phyloP scores from a whole-genome alignment of 2,888 invertebrate genomes.

The Trachelus tabidus region DNA sequence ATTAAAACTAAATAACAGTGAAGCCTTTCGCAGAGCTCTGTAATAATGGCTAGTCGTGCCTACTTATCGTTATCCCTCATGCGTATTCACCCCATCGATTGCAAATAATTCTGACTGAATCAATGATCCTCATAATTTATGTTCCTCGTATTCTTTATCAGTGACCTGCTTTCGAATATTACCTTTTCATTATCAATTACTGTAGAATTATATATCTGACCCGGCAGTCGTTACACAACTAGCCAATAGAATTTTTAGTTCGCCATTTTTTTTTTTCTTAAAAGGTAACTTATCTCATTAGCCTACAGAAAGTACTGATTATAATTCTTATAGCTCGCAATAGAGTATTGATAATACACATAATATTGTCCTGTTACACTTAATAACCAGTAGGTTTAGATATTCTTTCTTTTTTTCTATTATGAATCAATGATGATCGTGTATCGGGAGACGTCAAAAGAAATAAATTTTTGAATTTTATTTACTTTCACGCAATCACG shows the following conservation, averaged over 20 bases:
- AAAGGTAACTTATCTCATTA: slow-evolving; percentile 21
- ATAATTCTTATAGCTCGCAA: slow-evolving; percentile 3
- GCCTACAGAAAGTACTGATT: slow-evolving; percentile 22
- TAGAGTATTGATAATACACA: slow-evolving; percentile 31
- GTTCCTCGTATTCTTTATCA: no score
- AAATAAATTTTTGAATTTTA: background rate
- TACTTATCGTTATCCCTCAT: no score
- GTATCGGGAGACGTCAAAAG: background rate
- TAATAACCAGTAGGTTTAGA: slow-evolving; percentile 49
- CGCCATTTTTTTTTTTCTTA: background rate
- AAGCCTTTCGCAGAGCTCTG: slow-evolving; percentile 18
- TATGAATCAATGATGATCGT: background rate
- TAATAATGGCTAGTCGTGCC: slow-evolving; percentile 12
- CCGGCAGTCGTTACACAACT: background rate
- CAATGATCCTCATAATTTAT: no score
- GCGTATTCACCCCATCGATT: no score
- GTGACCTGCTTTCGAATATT: no score
- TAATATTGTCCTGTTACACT: slow-evolving; percentile 58
- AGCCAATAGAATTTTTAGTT: slow-evolving; percentile 3
- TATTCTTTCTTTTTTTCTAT: slow-evolving; percentile 7
- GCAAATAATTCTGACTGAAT: no score
- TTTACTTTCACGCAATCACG: no score
- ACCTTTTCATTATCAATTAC: no score
- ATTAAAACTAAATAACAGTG: slow-evolving; percentile 25
- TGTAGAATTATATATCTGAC: no score